Percentiles rank a stretch among this genome's conserved stretches.
phyloP scores from a whole-genome alignment of 1,140 invertebrate species.

The Drosophila guanche region DNA sequence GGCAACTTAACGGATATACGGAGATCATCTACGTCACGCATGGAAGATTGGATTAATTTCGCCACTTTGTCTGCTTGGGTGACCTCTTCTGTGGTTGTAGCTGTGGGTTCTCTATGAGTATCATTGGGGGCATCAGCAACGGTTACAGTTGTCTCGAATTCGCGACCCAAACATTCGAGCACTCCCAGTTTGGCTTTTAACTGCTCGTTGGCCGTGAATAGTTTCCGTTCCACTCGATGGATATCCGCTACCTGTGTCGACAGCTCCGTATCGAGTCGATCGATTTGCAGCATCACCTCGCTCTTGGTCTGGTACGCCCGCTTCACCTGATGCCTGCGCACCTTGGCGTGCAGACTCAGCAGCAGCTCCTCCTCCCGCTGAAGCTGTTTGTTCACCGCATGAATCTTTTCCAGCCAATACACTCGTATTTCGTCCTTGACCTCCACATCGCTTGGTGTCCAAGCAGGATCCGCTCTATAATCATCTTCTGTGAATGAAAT shows the following conservation, averaged over 20 bases:
- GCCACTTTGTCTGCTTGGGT: too few species aligned
- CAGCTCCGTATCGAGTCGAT: slow-evolving; percentile 85
- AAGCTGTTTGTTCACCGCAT: slow-evolving; percentile 88
- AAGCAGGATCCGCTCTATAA: too few species aligned
- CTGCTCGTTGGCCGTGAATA: slow-evolving; percentile 87
- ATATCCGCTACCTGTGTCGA: slow-evolving; percentile 86
- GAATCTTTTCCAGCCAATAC: slow-evolving; percentile 88
- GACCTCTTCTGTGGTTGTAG: neutral
- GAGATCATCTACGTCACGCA: neutral
- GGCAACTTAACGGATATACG: neutral
- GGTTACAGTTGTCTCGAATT: slow-evolving; percentile 84
- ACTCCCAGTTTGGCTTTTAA: slow-evolving; percentile 86
- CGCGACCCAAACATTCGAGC: slow-evolving; percentile 86
- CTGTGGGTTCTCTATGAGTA: too few species aligned
- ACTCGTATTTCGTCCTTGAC: slow-evolving; percentile 84
- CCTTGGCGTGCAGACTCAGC: slow-evolving; percentile 87
- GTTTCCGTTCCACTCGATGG: slow-evolving; percentile 86
- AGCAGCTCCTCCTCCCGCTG: slow-evolving; percentile 88
- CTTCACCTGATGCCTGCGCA: slow-evolving; percentile 87
- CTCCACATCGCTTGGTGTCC: neutral
- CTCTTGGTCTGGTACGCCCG: slow-evolving; percentile 85
- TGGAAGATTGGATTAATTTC: neutral
- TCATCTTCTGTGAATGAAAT: too few species aligned
- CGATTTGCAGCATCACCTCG: slow-evolving; percentile 70
- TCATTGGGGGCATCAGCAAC: neutral